Evolutionary conservation across 2,888 invertebrate genomes (phyloP), one percentile per base, ranked within the genome.

Genomic region (Galerucella nymphaeae): DNA sequence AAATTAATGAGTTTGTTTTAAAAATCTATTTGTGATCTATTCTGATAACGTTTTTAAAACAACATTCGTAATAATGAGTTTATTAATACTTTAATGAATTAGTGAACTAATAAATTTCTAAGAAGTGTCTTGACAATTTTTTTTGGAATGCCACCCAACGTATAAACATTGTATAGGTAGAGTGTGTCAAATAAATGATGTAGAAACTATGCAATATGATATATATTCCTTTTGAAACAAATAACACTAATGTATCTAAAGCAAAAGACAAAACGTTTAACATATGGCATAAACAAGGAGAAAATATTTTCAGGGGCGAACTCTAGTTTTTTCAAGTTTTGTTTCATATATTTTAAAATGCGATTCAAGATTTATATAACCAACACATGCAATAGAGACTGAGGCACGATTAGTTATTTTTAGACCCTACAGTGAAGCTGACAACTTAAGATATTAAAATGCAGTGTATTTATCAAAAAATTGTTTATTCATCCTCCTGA

Each of bases 151-250:
- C 76, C 76, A 75, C 75, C 76, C 73, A 70, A 63, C 41, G 48
- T 42, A 69, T 57, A 68, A 72, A 65, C 66, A 75, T n/a, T n/a
- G n/a, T 66, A 63, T 70, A 58, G 69, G 72, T 72, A 59, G 57
- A 65, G 42, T 72, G 71, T 70, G 66, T 62, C 42, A 57, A 45
- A 50, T 69, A 65, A 72, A 70, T 71, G 75, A 69, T 75, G 69
- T 67, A 61, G 66, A 76, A 75, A 72, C 73, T 75, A 73, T 73
- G 74, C 74, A 66, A 73, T 70, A 72, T 75, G 58, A 69, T 66
- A 71, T 67, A 65, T 72, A 78, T 78, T 76, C 76, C 71, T 71
- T 55, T 50, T 16, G 45, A 61, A 75, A 74, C 74, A 75, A 74
- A 74, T 72, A 73, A 58, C 73, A 70, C 61, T 70, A 75, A 75